A percentile compares a stretch with the other conserved stretches of the same genome.
These are phyloP conservation scores for Gephyroberyx darwinii DNA, from an alignment of 2,797 vertebrate genomes.

Conservation along the genomic window DNA sequence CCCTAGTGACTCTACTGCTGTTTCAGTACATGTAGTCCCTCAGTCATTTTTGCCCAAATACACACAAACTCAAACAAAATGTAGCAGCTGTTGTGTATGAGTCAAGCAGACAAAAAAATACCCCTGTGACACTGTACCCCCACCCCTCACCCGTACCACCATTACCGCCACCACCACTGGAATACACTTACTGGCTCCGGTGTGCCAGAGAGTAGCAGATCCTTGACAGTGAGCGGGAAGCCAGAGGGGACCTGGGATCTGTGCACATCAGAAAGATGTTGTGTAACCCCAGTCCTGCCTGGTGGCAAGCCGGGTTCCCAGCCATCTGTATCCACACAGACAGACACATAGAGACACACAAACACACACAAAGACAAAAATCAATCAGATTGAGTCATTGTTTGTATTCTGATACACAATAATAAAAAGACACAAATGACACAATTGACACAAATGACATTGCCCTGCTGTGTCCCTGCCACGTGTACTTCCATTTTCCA, in stretches of 20 bases:
- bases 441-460: neutral
- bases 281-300: conserved; percentile 51
- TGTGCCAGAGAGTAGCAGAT: conserved; percentile 88
- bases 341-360: conserved; percentile 16
- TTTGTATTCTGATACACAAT: conserved; percentile 9
- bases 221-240: conserved; percentile 89
- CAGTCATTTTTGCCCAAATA: conserved; percentile 9
- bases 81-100: conserved; percentile 8
- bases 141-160: conserved; percentile 11
- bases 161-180: neutral
- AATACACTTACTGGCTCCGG: conserved; percentile 85
- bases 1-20: conserved; percentile 4
- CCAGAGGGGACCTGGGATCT: conserved; percentile 59
- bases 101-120: neutral
- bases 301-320: conserved; percentile 68
- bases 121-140: neutral
- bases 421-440: neutral
- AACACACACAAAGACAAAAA: conserved; percentile 35
- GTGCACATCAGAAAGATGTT: conserved; percentile 55
- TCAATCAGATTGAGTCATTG: neutral
- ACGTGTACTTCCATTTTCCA: too few species aligned
- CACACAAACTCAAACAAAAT: neutral
- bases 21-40: conserved; percentile 2
- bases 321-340: conserved; percentile 72
- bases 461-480: too few species aligned